Conservation (phyloP, 2,797 vertebrate genomes). For the Gallirallus australis region DNA sequence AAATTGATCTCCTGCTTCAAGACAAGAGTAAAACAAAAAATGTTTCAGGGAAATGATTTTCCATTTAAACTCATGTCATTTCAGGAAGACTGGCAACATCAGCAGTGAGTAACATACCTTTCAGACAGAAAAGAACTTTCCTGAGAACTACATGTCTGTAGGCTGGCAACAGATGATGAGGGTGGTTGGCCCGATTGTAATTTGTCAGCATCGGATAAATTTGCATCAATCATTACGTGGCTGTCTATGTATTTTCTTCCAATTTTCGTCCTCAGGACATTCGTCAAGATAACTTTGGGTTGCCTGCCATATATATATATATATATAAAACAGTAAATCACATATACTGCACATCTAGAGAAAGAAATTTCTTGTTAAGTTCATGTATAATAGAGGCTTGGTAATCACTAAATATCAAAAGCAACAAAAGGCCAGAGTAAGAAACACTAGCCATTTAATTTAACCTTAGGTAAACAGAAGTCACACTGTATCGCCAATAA, state of each 20-base stretch:
- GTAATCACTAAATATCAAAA: not conserved
- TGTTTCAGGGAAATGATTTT: constrained; percentile 43
- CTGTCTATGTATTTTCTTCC: constrained; percentile 81
- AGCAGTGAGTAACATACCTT: constrained; percentile 80
- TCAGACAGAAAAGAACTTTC: constrained; percentile 77
- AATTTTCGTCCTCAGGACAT: constrained; percentile 82
- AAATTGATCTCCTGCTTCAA: not conserved
- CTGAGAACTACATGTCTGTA: constrained; percentile 76
- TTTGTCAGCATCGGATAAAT: constrained; percentile 78
- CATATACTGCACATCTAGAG: constrained; percentile 52
- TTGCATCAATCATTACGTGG: constrained; percentile 76
- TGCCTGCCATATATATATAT: constrained; percentile 81
- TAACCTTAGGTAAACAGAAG: not conserved
- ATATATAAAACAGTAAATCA: constrained; percentile 64
- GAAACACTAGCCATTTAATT: not conserved
- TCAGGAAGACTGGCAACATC: constrained; percentile 68
- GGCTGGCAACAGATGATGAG: constrained; percentile 79
- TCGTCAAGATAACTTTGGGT: constrained; percentile 85
- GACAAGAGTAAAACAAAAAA: not conserved
- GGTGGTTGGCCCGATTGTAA: constrained; percentile 73
- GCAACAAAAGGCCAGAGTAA: not conserved
- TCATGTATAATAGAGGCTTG: not conserved
- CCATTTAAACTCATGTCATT: constrained; percentile 31
- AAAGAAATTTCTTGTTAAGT: constrained; percentile 34
- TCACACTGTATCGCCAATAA: not conserved